These are phyloP conservation scores for Melanerpes aurifrons DNA, from an alignment of 2,113 vertebrate species.

Conservation along the genomic window DNA sequence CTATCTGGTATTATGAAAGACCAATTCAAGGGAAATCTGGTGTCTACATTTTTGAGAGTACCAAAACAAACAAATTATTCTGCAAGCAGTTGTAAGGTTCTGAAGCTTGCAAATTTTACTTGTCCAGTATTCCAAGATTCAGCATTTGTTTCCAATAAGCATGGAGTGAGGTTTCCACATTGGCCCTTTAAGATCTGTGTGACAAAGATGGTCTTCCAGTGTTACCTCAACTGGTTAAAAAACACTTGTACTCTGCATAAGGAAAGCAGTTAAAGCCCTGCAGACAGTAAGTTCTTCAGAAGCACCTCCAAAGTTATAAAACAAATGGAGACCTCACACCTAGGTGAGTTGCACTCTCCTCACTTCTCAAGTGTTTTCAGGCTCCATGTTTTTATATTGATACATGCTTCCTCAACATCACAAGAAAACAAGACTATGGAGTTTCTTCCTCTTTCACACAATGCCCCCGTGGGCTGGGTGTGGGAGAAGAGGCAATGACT, in stretches of 20 bases:
- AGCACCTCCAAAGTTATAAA: background rate
- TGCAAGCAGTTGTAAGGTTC: background rate
- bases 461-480: background rate
- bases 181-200: background rate
- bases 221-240: background rate
- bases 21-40: background rate
- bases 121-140: background rate
- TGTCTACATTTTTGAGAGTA: background rate
- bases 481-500: background rate
- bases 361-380: background rate
- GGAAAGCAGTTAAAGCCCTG: background rate
- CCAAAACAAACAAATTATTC: background rate
- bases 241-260: background rate
- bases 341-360: background rate
- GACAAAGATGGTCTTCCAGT: background rate
- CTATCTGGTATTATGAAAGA: background rate
- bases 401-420: background rate
- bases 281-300: background rate
- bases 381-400: fast-evolving
- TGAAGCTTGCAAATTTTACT: background rate
- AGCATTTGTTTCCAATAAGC: background rate
- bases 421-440: background rate
- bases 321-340: background rate
- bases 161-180: background rate
- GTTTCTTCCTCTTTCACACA: background rate